Percentiles rank a stretch among this genome's conserved stretches.
These are phyloP conservation scores for Cryptoprocta ferox DNA, from an alignment of 2,797 vertebrate species.

Conservation along the genomic window DNA sequence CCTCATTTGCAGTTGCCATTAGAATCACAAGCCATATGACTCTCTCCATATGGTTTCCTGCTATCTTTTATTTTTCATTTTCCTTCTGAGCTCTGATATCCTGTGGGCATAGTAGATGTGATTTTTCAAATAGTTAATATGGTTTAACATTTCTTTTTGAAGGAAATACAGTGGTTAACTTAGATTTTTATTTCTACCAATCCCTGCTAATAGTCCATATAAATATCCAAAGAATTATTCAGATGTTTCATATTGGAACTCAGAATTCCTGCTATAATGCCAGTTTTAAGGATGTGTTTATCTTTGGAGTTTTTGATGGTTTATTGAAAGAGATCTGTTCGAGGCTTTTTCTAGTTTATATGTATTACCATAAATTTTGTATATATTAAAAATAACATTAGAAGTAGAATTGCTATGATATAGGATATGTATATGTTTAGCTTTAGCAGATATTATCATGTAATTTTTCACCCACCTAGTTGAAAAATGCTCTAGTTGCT, in stretches of 20 bases:
- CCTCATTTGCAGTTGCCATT: conserved; percentile 55
- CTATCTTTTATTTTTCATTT: conserved; percentile 35
- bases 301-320: not conserved
- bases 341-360: not conserved
- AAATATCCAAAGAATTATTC: not conserved
- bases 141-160: conserved; percentile 43
- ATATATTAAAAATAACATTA: not conserved
- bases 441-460: not conserved
- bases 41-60: conserved; percentile 5
- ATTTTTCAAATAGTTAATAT: conserved; percentile 57
- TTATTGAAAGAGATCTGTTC: conserved; percentile 46
- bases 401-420: not conserved
- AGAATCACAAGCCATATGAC: conserved; percentile 18
- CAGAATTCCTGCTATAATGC: conserved; percentile 7
- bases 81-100: not conserved
- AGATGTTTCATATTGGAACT: not conserved
- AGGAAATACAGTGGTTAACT: not conserved
- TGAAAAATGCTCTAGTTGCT: not conserved
- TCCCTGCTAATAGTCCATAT: not conserved
- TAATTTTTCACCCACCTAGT: not conserved
- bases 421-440: not conserved
- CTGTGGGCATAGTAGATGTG: conserved; percentile 28
- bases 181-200: conserved; percentile 41
- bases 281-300: conserved; percentile 7
- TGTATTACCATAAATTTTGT: not conserved